Evolutionary conservation across 1,140 invertebrate species (phyloP), one percentile per base, ranked within the genome.

Genomic region (Temnothorax curvispinosus): DNA sequence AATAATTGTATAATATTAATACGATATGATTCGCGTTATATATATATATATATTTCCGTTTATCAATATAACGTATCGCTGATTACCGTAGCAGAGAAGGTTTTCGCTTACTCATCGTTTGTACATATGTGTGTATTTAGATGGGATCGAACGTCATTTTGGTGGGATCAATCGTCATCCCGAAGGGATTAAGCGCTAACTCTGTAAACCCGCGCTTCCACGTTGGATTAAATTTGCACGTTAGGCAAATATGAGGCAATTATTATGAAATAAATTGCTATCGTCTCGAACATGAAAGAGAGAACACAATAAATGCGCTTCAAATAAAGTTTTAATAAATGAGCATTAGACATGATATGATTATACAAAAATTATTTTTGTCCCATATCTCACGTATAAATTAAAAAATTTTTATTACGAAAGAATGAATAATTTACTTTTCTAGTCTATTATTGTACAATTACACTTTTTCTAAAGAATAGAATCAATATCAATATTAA

Each of bases 61-160:
- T 81, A 15, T 3, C 1, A 58, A 60, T 82, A 44, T 35, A 82
- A 74, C 32, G 54, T 38, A 74, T 60, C 15, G 41, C 41, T 82
- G 67, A 82, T 82, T 74, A 60, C 15, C 52, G 41, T 74, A 58
- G 27, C 38, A 74, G 38, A 72, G 50, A 82, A 32, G 65, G 18
- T 74, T 82, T 72, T 58, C 80, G 80, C 27, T 72, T 60, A 35
- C 38, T 82, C 52, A 60, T 82, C 38, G 65, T 81, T 81, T 81
- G 78, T 15, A 71, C 78, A 72, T 78, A 65, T 78, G 58, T 78
- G 41, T 65, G 69, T 56, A 75, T 84, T 84, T 84, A 84, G 80
- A 82, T 82, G 41, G 67, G 67, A 84, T 75, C 54, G 41, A 84
- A 84, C 69, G 69, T 84, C 69, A 84, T 84, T 84, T 84, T 84